Evolutionary conservation across 2,888 invertebrate genomes (phyloP).

Genomic region (Apamea monoglypha): DNA sequence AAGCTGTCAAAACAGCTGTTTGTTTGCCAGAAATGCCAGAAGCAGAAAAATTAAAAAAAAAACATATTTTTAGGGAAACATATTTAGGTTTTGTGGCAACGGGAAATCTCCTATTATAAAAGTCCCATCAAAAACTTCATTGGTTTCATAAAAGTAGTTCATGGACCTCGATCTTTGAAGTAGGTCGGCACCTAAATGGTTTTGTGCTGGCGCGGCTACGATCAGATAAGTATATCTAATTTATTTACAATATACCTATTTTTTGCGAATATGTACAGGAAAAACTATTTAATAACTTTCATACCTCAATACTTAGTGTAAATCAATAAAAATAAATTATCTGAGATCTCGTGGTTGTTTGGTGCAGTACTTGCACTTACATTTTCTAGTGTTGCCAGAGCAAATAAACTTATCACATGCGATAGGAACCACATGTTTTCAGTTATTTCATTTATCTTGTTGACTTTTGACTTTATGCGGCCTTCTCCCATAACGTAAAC

Average conservation of each 20-base stretch:
- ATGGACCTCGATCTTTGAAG: neutral
- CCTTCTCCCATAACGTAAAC: conserved; percentile 58
- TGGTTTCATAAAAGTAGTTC: neutral
- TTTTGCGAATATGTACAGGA: neutral
- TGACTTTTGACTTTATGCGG: conserved; percentile 80
- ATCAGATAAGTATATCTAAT: neutral
- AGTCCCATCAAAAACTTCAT: neutral
- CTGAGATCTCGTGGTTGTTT: neutral
- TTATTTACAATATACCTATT: neutral
- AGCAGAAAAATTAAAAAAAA: neutral
- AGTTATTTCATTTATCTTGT: conserved; percentile 76
- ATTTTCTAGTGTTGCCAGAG: conserved; percentile 50
- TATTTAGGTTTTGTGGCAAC: neutral
- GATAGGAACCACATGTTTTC: conserved; percentile 42
- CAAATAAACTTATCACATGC: conserved; percentile 55
- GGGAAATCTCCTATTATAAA: neutral
- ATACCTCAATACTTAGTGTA: neutral
- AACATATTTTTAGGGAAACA: neutral
- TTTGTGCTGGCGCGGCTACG: neutral
- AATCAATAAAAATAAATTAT: neutral
- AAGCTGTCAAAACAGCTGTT: conserved; percentile 37
- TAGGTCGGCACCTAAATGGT: too few species aligned
- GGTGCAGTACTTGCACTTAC: neutral
- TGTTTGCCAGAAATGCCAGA: neutral
- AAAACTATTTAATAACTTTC: neutral